These are phyloP conservation scores for Nettapus auritus DNA, from an alignment of 2,113 vertebrate species.

Conservation along the genomic window DNA sequence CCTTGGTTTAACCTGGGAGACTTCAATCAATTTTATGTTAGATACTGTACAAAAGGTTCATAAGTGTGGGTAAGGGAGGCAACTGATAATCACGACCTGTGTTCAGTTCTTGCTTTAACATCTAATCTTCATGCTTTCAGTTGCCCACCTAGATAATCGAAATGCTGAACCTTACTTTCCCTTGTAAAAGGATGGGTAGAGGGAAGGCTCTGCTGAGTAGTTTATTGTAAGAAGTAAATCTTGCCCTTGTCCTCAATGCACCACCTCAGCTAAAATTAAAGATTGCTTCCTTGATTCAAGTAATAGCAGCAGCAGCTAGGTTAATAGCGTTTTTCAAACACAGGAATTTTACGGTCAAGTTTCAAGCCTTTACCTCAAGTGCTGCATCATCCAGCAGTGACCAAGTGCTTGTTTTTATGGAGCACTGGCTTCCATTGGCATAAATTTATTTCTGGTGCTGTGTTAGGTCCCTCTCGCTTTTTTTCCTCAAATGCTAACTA, in stretches of 20 bases:
- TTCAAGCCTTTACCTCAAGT: not conserved
- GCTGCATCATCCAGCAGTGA: not conserved
- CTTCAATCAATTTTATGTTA: not conserved
- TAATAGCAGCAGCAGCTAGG: not conserved
- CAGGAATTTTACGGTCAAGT: not conserved
- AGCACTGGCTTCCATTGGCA: not conserved
- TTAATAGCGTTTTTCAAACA: not conserved
- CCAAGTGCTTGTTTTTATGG: not conserved
- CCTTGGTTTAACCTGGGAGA: not conserved
- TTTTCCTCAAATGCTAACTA: not conserved
- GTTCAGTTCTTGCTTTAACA: not conserved
- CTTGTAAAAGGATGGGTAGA: not conserved
- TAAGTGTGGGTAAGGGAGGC: not conserved
- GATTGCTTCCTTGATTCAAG: not conserved
- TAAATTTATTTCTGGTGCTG: not conserved
- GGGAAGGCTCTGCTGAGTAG: not conserved
- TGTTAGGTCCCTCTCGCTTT: not conserved
- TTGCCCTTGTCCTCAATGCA: not conserved
- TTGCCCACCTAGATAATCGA: not conserved
- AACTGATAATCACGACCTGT: not conserved
- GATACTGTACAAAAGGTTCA: not conserved
- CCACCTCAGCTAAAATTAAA: conserved; percentile 17
- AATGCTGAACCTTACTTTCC: not conserved
- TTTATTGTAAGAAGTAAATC: not conserved
- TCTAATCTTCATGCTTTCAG: not conserved